Percentiles rank a stretch among this genome's conserved stretches.
These are phyloP conservation scores for Aeoliscus strigatus DNA, from an alignment of 2,797 vertebrate genomes.

Conservation along the genomic window DNA sequence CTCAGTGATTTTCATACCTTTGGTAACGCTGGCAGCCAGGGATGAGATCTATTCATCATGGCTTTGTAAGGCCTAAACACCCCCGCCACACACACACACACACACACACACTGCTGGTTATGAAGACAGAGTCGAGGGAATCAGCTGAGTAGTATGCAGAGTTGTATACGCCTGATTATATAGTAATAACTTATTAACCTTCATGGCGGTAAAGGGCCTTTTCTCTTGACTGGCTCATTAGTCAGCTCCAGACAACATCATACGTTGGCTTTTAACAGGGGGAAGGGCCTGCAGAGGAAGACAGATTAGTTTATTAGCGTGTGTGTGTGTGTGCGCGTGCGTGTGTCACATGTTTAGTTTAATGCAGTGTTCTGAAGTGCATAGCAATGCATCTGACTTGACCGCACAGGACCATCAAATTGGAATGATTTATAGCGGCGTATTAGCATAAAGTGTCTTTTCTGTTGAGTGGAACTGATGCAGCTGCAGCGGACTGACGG, in stretches of 20 bases:
- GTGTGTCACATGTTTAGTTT: constrained; percentile 26
- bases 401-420: constrained; percentile 43
- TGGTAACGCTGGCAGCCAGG: too few species aligned
- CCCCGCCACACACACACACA: too few species aligned
- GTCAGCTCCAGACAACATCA: constrained; percentile 39
- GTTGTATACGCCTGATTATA: constrained; percentile 58
- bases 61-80: too few species aligned
- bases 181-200: constrained; percentile 73
- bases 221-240: constrained; percentile 66
- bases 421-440: constrained; percentile 37
- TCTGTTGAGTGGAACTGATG: constrained; percentile 13
- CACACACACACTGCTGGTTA: too few species aligned
- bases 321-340: constrained; percentile 6
- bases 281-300: constrained; percentile 27
- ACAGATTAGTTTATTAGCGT: constrained; percentile 21
- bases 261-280: constrained; percentile 37
- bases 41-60: too few species aligned
- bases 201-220: constrained; percentile 57
- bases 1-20: too few species aligned
- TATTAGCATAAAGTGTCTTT: constrained; percentile 21
- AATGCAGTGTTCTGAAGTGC: constrained; percentile 34
- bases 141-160: constrained; percentile 19
- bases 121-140: too few species aligned
- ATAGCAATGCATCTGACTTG: constrained; percentile 33
- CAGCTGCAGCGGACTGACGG: constrained; percentile 16